A percentile compares a stretch with the other conserved stretches of the same genome.
Evolutionary conservation across 2,888 invertebrate genomes (phyloP).

Genomic region (Dynastes hyllus): DNA sequence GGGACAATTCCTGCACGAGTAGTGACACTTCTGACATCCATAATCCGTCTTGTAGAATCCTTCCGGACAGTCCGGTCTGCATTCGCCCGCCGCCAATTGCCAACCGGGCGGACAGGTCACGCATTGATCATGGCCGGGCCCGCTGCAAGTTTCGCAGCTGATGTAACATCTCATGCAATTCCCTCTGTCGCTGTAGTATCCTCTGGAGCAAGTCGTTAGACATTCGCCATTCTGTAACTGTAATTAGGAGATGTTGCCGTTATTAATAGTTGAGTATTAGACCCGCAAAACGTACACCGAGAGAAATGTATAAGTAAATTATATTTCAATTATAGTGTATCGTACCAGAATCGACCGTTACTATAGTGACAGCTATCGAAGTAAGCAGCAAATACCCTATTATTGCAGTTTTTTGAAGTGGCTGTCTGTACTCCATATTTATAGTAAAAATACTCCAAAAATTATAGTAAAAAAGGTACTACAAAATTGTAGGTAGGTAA

Average conservation of each 20-base stretch:
- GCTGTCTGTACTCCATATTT: no score
- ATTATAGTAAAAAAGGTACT: no score
- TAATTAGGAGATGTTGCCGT: slow-evolving; percentile 49
- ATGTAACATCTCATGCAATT: slow-evolving; percentile 88
- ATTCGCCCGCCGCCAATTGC: slow-evolving; percentile 89
- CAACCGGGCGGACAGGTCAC: slow-evolving; percentile 87
- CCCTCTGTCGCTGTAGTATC: slow-evolving; percentile 90
- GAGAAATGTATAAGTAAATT: no score
- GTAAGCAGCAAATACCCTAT: no score
- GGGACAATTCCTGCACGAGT: slow-evolving; percentile 90
- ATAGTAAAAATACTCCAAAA: no score
- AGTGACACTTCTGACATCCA: slow-evolving; percentile 91
- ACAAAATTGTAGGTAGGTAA: no score
- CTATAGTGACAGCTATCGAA: no score
- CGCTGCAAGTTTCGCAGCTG: slow-evolving; percentile 89
- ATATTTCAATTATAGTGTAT: no score
- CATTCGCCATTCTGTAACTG: slow-evolving; percentile 87
- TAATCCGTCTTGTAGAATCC: slow-evolving; percentile 88
- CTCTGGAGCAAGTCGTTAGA: slow-evolving; percentile 84
- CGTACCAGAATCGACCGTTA: no score
- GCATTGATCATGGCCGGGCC: slow-evolving; percentile 88
- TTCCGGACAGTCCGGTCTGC: slow-evolving; percentile 89
- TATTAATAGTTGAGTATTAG: no score
- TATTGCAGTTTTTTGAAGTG: no score
- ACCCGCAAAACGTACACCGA: no score